These are phyloP conservation scores for Serrognathus titanus DNA, from an alignment of 2,888 invertebrate species.

Conservation along the genomic window DNA sequence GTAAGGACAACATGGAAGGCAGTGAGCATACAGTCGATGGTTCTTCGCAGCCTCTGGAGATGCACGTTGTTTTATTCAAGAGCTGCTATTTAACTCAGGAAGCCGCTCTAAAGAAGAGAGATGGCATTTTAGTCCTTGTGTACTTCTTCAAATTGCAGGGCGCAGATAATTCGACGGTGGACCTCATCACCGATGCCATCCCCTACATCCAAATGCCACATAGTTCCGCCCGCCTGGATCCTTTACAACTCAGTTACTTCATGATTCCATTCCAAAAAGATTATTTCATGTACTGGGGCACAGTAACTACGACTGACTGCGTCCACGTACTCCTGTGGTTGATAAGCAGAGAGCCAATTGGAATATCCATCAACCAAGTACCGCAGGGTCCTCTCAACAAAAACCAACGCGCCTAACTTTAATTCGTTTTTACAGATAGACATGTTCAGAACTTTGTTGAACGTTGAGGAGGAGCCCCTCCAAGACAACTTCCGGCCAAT, in stretches of 20 bases:
- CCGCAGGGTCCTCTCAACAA: too few species aligned
- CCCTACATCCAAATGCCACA: slow-evolving; percentile 52
- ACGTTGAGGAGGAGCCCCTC: slow-evolving; percentile 49
- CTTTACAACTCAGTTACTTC: slow-evolving; percentile 52
- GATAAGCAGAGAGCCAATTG: slow-evolving; percentile 57
- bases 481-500: slow-evolving; percentile 54
- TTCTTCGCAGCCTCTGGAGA: slow-evolving; percentile 57
- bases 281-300: slow-evolving; percentile 65
- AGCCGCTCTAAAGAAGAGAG: slow-evolving; percentile 57
- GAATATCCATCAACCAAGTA: slow-evolving; percentile 60
- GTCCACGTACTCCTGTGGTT: slow-evolving; percentile 58
- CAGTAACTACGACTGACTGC: slow-evolving; percentile 49
- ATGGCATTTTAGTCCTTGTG: slow-evolving; percentile 56
- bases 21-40: slow-evolving; percentile 64
- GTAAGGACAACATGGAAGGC: slow-evolving; percentile 57
- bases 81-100: slow-evolving; percentile 60
- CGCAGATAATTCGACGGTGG: slow-evolving; percentile 48
- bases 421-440: slow-evolving; percentile 47
- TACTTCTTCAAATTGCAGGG: slow-evolving; percentile 59
- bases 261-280: slow-evolving; percentile 58
- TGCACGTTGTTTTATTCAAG: slow-evolving; percentile 61
- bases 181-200: slow-evolving; percentile 51
- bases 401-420: too few species aligned
- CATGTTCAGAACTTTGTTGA: slow-evolving; percentile 54
- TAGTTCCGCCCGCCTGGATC: slow-evolving; percentile 52